Base-by-base conservation (phyloP, 2,113 vertebrate species). In the Gobiocypris rarus region DNA sequence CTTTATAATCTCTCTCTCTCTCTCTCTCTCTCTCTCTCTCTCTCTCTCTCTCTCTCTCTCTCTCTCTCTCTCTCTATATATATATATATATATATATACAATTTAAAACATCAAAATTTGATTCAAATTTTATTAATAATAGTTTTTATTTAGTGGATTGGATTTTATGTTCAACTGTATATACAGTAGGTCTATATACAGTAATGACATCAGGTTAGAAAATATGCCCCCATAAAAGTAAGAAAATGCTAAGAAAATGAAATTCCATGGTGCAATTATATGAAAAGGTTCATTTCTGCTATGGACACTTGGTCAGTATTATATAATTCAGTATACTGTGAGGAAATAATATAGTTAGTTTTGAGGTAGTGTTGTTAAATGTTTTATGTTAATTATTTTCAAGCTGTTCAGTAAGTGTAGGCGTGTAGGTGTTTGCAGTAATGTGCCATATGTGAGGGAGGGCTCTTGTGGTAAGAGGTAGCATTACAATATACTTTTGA, bases 401-500 rank as follows among this genome's bases (percentile, higher is more conserved):
- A 22, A 54, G 52, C 17, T 22, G 52, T 54, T 26, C 58, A 26
- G 24, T 71, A 71, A 9, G 4, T n/a, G 10, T 43, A 22, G 17
- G 19, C 1, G 3, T 45, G 69, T 24, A 24, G 8, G 4, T 43
- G 11, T 34, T 34, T 34, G 43, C 5, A 13, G 65, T 28, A 69
- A 26, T 61, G 38, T 43, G 31, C 5, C 28, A 1, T 26, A 17
- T 26, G 38, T 26, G 22, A 78, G 22, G 22, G 76, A 79, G 76
- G 4, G 38, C 38, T 63, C 67, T 38, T 73, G 67, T 73, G 81
- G 81, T 26, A 19, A 69, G 19, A 19, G 0, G 6, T n/a, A 83
- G 24, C 28, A 83, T 69, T 83, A 48, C 69, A 83, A 43, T 11
- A 78, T 59, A 28, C 7, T 10, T 61, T 79, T 26, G 76, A 45